Evolutionary conservation across 1,140 invertebrate species (phyloP).

Genomic region (Lethocerus indicus): DNA sequence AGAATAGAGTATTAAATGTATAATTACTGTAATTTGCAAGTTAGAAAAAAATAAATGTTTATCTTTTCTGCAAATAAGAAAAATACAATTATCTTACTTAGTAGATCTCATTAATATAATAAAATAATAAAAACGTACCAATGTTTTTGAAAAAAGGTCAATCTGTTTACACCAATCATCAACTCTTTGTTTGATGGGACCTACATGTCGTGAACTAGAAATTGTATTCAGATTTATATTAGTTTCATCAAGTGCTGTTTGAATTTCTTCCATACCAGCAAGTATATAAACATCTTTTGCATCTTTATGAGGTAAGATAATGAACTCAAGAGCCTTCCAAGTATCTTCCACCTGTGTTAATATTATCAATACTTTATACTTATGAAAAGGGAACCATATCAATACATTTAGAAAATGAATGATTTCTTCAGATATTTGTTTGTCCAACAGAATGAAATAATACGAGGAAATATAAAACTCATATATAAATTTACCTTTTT

Average conservation of each 20-base stretch:
- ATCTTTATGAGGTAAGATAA: conserved; percentile 57
- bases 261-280: conserved; percentile 67
- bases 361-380: no score
- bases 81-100: background rate
- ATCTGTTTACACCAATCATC: conserved; percentile 61
- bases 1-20: no score
- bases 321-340: conserved; percentile 64
- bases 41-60: no score
- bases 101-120: background rate
- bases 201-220: conserved; percentile 62
- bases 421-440: background rate
- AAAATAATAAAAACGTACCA: conserved; percentile 31
- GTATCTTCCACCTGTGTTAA: conserved; percentile 46
- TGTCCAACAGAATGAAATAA: background rate
- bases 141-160: conserved; percentile 54
- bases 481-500: conserved; percentile 39
- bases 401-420: background rate
- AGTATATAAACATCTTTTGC: conserved; percentile 65
- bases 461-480: background rate
- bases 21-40: no score
- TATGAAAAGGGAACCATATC: background rate
- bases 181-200: conserved; percentile 59
- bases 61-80: conserved; percentile 4
- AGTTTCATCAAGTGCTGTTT: conserved; percentile 62
- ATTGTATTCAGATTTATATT: conserved; percentile 75